Percentiles rank a stretch among this genome's conserved stretches.
Conservation (phyloP, 2,888 invertebrate species). For the Sphecodes monilicornis region DNA sequence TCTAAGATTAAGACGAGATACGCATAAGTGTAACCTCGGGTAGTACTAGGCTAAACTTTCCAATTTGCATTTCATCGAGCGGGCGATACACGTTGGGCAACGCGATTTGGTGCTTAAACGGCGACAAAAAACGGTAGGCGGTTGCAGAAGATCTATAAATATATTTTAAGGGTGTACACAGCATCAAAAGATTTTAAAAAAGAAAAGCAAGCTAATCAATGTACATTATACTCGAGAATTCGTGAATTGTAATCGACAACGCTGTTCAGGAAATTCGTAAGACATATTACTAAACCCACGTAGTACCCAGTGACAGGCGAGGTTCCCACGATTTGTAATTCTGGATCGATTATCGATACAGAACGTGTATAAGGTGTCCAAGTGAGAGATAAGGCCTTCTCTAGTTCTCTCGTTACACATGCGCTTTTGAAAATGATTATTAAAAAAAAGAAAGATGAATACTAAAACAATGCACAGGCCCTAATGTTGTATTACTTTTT, state of each 20-base stretch:
- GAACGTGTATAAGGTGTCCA: slow-evolving; percentile 53
- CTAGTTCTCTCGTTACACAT: slow-evolving; percentile 67
- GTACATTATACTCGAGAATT: slow-evolving; percentile 42
- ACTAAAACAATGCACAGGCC: slow-evolving; percentile 68
- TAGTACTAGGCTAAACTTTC: slow-evolving; percentile 70
- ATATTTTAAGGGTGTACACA: slow-evolving; percentile 64
- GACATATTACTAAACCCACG: slow-evolving; percentile 47
- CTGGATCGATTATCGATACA: slow-evolving; percentile 47
- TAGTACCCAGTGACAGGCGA: slow-evolving; percentile 52
- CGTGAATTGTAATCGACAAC: background rate
- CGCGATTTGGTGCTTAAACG: slow-evolving; percentile 52
- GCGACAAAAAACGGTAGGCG: slow-evolving; percentile 46
- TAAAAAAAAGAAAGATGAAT: slow-evolving; percentile 38
- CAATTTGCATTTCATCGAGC: slow-evolving; percentile 63
- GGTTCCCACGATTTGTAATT: slow-evolving; percentile 49
- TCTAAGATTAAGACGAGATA: slow-evolving; percentile 53
- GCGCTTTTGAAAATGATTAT: slow-evolving; percentile 63
- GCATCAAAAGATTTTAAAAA: slow-evolving; percentile 51
- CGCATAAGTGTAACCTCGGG: slow-evolving; percentile 59
- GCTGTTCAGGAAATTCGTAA: slow-evolving; percentile 29
- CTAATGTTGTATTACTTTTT: slow-evolving; percentile 83
- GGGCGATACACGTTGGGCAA: slow-evolving; percentile 50
- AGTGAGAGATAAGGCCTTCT: slow-evolving; percentile 68
- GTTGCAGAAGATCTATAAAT: slow-evolving; percentile 58
- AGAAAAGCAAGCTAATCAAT: slow-evolving; percentile 11